Base-by-base conservation (phyloP, 2,888 invertebrate genomes). In the Pocota personata region DNA sequence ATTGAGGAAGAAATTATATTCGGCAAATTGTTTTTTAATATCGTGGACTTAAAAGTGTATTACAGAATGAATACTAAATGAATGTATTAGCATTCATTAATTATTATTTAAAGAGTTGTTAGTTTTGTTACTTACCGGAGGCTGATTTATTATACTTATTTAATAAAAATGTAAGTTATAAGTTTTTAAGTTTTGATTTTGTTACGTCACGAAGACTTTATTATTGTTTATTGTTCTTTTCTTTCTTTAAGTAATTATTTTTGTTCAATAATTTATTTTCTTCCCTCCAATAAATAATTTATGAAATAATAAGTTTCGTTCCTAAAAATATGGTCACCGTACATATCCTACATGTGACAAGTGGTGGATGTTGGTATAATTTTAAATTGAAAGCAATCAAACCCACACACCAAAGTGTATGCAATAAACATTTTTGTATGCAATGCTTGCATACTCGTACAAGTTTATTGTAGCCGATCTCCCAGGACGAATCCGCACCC, bases 171-270 rank as follows among this genome's bases (percentile, higher is more conserved):
- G 48, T 48, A 21, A 48, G 48, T 21, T 48, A 19, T 48, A 48
- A 48, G 48, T 48, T 19, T 48, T 48, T 48, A 19, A 52, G 52
- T 52, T 52, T 52, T 52, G 52, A 52, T n/a, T 27, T 52, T 50
- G 10, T 24, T 21, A 48, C 8, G 48, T 48, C 21, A 19, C 21
- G 19, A 48, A 48, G 48, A 48, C 48, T 8, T 21, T 48, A n/a
- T 40, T 12, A 40, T 40, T 40, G 12, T 40, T 40, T 12, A n/a
- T 40, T 40, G 40, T 40, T 40, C 40, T 4, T 40, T 40, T 37
- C 37, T 37, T 40, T 40, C 40, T 24, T 24, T 40, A 40, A 40
- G 40, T 48, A 48, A 48, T 48, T 48, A 1, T 48, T 5, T 48
- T 48, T 48, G 48, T 48, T 48, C 48, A 19, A 19, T 50, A 24